Conservation (phyloP, 1,140 invertebrate genomes). For the Philopotamus ludificatus region DNA sequence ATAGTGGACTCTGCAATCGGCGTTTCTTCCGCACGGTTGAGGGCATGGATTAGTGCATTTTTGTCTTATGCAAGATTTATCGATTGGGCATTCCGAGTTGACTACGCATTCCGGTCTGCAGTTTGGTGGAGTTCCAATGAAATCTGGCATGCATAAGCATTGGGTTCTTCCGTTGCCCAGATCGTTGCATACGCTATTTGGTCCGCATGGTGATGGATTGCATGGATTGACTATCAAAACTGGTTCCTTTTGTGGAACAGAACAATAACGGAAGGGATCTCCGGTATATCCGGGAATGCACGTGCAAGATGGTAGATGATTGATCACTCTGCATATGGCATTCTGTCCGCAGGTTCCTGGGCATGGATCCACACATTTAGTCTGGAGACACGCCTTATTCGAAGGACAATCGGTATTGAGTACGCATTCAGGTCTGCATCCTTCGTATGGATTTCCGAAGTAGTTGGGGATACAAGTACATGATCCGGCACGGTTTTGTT, state of each 20-base stretch:
- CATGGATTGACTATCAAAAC: constrained; percentile 58
- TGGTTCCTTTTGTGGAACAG: constrained; percentile 54
- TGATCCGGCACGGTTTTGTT: constrained; percentile 64
- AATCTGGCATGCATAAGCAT: constrained; percentile 75
- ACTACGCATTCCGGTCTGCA: constrained; percentile 75
- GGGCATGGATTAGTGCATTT: constrained; percentile 85
- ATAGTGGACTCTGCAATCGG: constrained; percentile 75
- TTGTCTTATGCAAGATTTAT: constrained; percentile 76
- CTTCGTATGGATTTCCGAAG: constrained; percentile 71
- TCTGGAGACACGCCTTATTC: constrained; percentile 61
- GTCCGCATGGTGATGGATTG: constrained; percentile 72
- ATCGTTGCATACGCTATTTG: constrained; percentile 74
- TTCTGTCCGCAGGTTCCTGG: constrained; percentile 66
- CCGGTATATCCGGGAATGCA: constrained; percentile 62
- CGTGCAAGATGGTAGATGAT: constrained; percentile 64
- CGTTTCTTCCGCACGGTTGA: constrained; percentile 74
- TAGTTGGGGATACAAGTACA: constrained; percentile 69
- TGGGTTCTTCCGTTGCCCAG: constrained; percentile 66
- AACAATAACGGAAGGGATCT: constrained; percentile 63
- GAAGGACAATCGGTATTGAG: constrained; percentile 63
- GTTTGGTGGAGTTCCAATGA: constrained; percentile 73
- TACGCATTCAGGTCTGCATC: constrained; percentile 71
- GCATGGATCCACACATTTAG: constrained; percentile 68
- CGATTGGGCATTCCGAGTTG: constrained; percentile 78
- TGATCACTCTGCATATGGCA: constrained; percentile 64